Base-by-base conservation (phyloP, 2,113 vertebrate species). In the Leptobrachium leishanense region DNA sequence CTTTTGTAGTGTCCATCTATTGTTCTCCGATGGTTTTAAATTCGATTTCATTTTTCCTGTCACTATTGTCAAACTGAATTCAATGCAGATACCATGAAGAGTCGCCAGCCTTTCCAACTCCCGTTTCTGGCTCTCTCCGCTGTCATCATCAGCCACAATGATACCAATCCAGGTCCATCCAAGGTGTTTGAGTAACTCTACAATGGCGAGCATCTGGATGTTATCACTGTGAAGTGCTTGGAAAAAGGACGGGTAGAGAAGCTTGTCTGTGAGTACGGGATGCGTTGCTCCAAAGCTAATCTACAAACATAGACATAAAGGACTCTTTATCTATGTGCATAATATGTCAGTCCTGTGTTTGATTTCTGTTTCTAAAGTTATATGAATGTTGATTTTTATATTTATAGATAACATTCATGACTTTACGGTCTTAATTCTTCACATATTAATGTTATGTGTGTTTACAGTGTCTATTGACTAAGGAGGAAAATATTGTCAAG, bases 141-240 rank as follows among this genome's bases (percentile, higher is more conserved):
- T 43, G 6, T 69, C 67, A 55, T 57, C 71, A 7, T 66, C 43
- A 53, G 62, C 64, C 41, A 63, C 20, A 54, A 75, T 66, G n/a
- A 75, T 12, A 12, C 74, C 74, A n/a, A 75, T 31, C 74, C 74
- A 75, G 5, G 74, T 75, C 74, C 74, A 75, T 11, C 44, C 63
- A 75, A 55, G 67, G 67, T 67, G 12, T 31, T 40, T 66, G 1
- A 75, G 44, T 31, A 75, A 43, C 44, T 75, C n/a, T 9, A 13
- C 20, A 3, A 75, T 66, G 20, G 62, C 74, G 2, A 50, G 31
- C 53, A 3, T 53, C 2, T 75, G 44, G 2, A n/a, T n/a, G n/a
- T n/a, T 59, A 31, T 75, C 74, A 67, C 11, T 54, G 2, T 42
- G 11, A 1, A 64, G 43, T 31, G 70, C 55, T 40, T 55, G 46